Conservation (phyloP, 2,113 vertebrate species). For the Cyphomyrus plagiostoma region DNA sequence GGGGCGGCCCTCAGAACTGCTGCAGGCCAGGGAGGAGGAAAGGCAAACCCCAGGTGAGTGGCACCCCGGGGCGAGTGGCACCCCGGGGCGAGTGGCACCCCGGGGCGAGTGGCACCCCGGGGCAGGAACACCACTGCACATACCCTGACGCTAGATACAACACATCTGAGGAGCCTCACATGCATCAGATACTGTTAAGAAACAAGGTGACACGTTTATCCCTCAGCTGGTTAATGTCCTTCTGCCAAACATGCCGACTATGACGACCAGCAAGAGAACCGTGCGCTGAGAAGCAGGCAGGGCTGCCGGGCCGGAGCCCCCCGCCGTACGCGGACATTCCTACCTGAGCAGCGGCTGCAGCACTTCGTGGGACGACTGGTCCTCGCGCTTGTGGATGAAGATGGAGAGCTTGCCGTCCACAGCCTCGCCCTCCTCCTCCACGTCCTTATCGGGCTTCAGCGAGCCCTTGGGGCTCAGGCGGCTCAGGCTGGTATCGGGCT, state of each 20-base stretch:
- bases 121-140: slow-evolving; percentile 1
- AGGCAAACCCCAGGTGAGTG: background rate
- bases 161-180: background rate
- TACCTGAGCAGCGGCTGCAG: slow-evolving; percentile 93
- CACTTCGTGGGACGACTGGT: slow-evolving; percentile 96
- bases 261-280: background rate
- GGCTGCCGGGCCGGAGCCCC: background rate
- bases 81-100: background rate
- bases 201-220: background rate
- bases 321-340: background rate
- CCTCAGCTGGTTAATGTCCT: background rate
- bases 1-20: slow-evolving; percentile 93
- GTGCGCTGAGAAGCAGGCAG: background rate
- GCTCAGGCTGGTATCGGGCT: slow-evolving; percentile 77
- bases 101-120: background rate
- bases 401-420: slow-evolving; percentile 97
- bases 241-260: background rate
- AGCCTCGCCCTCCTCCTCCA: slow-evolving; percentile 88
- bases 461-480: slow-evolving; percentile 84
- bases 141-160: background rate
- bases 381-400: slow-evolving; percentile 95
- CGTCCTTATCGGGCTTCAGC: slow-evolving; percentile 83
- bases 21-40: slow-evolving; percentile 41
- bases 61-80: background rate
- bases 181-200: background rate